Evolutionary conservation across 2,888 invertebrate genomes (phyloP), one percentile per base, ranked within the genome.

Genomic region (Beris morrisii): DNA sequence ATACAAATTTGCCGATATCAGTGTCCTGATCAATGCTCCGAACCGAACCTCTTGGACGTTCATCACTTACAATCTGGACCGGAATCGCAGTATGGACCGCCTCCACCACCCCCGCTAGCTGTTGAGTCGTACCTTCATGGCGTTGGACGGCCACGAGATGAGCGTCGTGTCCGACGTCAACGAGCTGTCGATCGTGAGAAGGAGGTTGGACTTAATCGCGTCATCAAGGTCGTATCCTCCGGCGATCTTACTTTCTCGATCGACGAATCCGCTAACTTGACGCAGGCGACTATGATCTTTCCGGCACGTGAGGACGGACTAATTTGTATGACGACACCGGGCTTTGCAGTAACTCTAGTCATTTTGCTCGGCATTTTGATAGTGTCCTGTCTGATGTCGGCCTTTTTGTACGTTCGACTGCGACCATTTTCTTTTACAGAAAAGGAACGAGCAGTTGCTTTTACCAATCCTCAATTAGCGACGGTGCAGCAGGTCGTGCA

Each of bases 271-370:
- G 83, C 85, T 50, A 84, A 85, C 44, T 83, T 83, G 70, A 84
- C 85, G 4, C 84, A 86, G 12, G 80, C 83, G 53, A 86, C 92
- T 0, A 86, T 90, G 84, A 84, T 90, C 0, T 88, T 89, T 75
- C 91, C 92, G 4, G 86, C 88, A 4, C 82, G 84, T 13, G 86
- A 86, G 71, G 85, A 86, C 71, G 87, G 87, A 28, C 82, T 93
- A 69, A 93, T 95, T 71, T 95, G 95, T 80, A 94, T 95, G 93
- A 94, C 95, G 0, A 94, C 94, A 4, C 91, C 93, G n/a, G 93
- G 95, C 11, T 95, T 95, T 75, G 91, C 93, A 46, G 90, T 92
- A 43, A 92, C 93, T 32, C 83, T 95, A 32, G 87, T 94, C 59
- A 86, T 95, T 55, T 84, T 95, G 30, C 84, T 95, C 67, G 91